phyloP scores from a whole-genome alignment of 1,140 invertebrate species.

The Hyphantria cunea region DNA sequence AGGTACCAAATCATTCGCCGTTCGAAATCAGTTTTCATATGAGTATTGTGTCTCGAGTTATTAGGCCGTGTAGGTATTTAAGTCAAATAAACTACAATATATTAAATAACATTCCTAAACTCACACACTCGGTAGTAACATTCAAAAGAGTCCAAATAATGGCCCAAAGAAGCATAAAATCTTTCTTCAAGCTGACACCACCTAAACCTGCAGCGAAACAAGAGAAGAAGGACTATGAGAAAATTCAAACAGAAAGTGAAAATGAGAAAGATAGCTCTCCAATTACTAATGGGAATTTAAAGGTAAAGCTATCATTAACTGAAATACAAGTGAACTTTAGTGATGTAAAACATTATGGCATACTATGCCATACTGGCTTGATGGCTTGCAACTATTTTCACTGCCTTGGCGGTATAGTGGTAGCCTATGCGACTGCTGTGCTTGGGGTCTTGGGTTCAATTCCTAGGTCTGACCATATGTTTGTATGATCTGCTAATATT shows the following conservation, averaged over 20 bases:
- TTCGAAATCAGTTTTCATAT: conserved; percentile 1
- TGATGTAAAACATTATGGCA: no score
- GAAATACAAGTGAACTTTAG: no score
- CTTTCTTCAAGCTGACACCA: conserved; percentile 66
- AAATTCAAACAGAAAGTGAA: conserved; percentile 24
- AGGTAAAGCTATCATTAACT: conserved; percentile 13
- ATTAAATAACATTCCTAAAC: background rate
- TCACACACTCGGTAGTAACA: background rate
- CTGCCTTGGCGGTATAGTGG: no score
- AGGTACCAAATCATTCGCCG: no score
- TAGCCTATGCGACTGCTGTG: no score
- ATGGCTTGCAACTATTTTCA: no score
- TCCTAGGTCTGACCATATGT: no score
- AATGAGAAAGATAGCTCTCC: conserved; percentile 3
- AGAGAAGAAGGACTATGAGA: conserved; percentile 30
- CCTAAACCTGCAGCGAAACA: conserved; percentile 12
- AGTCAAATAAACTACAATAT: background rate
- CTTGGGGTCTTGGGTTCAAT: no score
- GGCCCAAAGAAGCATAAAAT: conserved; percentile 72
- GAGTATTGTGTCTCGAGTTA: background rate
- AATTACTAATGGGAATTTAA: conserved; percentile 20
- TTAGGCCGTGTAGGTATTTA: conserved; percentile 3
- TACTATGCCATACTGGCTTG: no score
- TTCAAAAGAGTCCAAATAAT: conserved; percentile 42
- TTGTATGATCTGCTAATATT: no score